Percentiles rank a stretch among this genome's conserved stretches.
Conservation (phyloP, 2,888 invertebrate genomes). For the Caenorhabditis virilis region DNA sequence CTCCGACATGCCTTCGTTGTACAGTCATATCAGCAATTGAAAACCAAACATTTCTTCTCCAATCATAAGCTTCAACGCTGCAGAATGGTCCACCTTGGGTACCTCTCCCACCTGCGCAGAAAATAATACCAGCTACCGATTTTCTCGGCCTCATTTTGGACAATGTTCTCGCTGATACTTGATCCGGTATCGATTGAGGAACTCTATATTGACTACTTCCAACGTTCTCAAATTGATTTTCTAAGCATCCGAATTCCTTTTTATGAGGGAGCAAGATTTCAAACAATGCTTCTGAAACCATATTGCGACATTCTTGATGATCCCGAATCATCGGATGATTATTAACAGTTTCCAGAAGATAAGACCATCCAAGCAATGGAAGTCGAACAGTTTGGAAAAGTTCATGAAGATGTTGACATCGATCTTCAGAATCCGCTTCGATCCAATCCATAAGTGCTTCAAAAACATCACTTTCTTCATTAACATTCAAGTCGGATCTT, state of each 20-base stretch:
- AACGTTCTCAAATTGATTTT: no score
- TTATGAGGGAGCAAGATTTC: constrained; percentile 23
- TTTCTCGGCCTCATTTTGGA: constrained; percentile 68
- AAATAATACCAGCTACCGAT: constrained; percentile 72
- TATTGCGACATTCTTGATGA: constrained; percentile 69
- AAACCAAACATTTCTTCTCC: constrained; percentile 71
- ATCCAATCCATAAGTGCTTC: constrained; percentile 71
- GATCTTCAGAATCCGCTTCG: constrained; percentile 64
- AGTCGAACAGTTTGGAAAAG: constrained; percentile 66
- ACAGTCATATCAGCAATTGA: constrained; percentile 70
- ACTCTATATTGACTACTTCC: constrained; percentile 9
- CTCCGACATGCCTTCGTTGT: constrained; percentile 71
- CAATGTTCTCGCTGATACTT: background rate
- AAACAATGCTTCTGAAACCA: constrained; percentile 70
- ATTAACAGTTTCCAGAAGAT: constrained; percentile 66
- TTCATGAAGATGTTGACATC: constrained; percentile 54
- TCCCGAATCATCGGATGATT: constrained; percentile 39
- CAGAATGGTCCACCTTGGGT: constrained; percentile 72
- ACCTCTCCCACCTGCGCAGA: constrained; percentile 73
- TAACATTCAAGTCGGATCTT: constrained; percentile 51
- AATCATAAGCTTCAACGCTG: constrained; percentile 71
- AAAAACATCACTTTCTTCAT: constrained; percentile 65
- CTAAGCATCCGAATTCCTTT: background rate
- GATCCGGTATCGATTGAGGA: background rate
- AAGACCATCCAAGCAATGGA: constrained; percentile 69